Conservation (phyloP, 2,797 vertebrate species). For the Chrosomus eos region DNA sequence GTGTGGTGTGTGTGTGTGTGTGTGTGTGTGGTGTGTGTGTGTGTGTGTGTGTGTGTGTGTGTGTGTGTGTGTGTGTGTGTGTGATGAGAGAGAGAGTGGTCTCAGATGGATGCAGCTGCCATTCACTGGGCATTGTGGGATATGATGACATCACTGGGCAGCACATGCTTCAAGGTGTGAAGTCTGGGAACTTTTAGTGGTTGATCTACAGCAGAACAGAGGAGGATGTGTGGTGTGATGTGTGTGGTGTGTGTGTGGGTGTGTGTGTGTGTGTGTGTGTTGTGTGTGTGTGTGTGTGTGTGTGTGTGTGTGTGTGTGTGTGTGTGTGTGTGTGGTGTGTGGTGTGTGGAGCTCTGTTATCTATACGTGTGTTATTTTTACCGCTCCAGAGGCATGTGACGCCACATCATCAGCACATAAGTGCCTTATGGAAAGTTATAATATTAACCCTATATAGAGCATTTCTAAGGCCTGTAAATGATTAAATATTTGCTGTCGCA, state of each 20-base stretch:
- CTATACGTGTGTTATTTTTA: neutral
- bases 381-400: neutral
- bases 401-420: neutral
- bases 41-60: slow-evolving; percentile 31
- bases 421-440: neutral
- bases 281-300: neutral
- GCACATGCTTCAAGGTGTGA: neutral
- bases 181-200: neutral
- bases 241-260: neutral
- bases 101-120: slow-evolving; percentile 30
- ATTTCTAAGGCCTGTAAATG: neutral
- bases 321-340: neutral
- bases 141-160: neutral
- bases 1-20: slow-evolving; percentile 37
- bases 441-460: neutral
- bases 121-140: slow-evolving; percentile 6
- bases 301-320: neutral
- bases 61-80: slow-evolving; percentile 20
- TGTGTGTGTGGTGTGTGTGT: slow-evolving; percentile 8
- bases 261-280: neutral
- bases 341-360: neutral
- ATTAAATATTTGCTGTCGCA: too few species aligned
- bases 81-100: neutral
- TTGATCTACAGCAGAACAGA: neutral
- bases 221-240: neutral